These are phyloP conservation scores for Notodonta ziczac DNA, from an alignment of 2,888 invertebrate species.

Conservation along the genomic window DNA sequence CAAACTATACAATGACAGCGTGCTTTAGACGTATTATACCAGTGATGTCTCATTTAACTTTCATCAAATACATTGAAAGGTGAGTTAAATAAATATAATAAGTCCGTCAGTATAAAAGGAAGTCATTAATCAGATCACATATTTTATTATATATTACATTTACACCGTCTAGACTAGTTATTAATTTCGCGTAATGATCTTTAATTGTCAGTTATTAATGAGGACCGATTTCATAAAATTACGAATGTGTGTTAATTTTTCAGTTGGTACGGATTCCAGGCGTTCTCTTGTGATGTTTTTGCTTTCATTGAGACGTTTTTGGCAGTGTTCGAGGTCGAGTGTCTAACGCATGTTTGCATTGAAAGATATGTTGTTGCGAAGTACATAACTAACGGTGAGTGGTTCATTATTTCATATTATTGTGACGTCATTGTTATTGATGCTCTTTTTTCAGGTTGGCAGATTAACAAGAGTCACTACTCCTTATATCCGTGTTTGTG, in stretches of 20 bases:
- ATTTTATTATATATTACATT: no score
- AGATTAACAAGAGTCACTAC: conserved; percentile 61
- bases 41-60: conserved; percentile 34
- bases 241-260: conserved; percentile 13
- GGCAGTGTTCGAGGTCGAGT: conserved; percentile 74
- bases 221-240: neutral
- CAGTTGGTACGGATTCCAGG: conserved; percentile 56
- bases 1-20: conserved; percentile 63
- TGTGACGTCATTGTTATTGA: conserved; percentile 10
- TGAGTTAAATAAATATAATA: conserved; percentile 23
- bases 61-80: conserved; percentile 44
- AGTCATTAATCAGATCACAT: no score
- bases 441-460: conserved; percentile 61
- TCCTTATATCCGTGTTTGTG: conserved; percentile 58
- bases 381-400: conserved; percentile 69
- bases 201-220: neutral
- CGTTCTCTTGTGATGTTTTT: conserved; percentile 58
- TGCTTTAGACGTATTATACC: conserved; percentile 51
- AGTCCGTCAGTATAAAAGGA: neutral
- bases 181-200: neutral
- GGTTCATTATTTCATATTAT: conserved; percentile 13
- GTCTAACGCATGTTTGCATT: conserved; percentile 74
- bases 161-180: no score
- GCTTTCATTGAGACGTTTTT: conserved; percentile 74
- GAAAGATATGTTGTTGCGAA: conserved; percentile 76